phyloP scores from a whole-genome alignment of 2,113 vertebrate genomes.

The Nothoprocta pentlandii region DNA sequence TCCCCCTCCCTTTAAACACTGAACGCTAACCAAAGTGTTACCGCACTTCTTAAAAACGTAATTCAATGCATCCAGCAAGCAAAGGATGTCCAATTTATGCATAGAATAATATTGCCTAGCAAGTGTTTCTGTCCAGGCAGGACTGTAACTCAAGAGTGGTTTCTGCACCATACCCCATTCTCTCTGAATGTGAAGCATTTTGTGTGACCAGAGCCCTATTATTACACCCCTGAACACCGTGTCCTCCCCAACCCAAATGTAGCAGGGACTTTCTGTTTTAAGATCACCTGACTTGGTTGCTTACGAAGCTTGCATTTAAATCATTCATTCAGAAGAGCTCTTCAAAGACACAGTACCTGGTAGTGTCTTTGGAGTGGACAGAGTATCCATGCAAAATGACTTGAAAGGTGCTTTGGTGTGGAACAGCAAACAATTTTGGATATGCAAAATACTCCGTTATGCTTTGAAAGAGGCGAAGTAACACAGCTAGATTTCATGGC shows the following conservation, averaged over 20 bases:
- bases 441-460: slow-evolving; percentile 41
- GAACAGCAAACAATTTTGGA: slow-evolving; percentile 52
- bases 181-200: slow-evolving; percentile 16
- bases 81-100: slow-evolving; percentile 47
- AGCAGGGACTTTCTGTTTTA: slow-evolving; percentile 23
- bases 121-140: not conserved
- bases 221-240: not conserved
- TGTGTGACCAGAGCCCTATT: not conserved
- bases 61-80: slow-evolving; percentile 44
- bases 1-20: slow-evolving; percentile 26
- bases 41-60: slow-evolving; percentile 32
- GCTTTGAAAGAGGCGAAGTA: slow-evolving; percentile 26
- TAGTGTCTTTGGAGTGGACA: slow-evolving; percentile 28
- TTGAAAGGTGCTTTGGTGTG: slow-evolving; percentile 66
- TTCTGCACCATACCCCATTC: not conserved
- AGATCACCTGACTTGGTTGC: slow-evolving; percentile 15
- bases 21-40: slow-evolving; percentile 47
- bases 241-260: not conserved
- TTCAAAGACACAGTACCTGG: slow-evolving; percentile 32
- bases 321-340: slow-evolving; percentile 34
- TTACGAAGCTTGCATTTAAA: slow-evolving; percentile 47
- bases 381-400: slow-evolving; percentile 56
- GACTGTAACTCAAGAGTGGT: not conserved
- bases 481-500: slow-evolving; percentile 38
- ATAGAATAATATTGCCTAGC: slow-evolving; percentile 40